phyloP scores from a whole-genome alignment of 2,113 vertebrate genomes.

The Dasyurus viverrinus region DNA sequence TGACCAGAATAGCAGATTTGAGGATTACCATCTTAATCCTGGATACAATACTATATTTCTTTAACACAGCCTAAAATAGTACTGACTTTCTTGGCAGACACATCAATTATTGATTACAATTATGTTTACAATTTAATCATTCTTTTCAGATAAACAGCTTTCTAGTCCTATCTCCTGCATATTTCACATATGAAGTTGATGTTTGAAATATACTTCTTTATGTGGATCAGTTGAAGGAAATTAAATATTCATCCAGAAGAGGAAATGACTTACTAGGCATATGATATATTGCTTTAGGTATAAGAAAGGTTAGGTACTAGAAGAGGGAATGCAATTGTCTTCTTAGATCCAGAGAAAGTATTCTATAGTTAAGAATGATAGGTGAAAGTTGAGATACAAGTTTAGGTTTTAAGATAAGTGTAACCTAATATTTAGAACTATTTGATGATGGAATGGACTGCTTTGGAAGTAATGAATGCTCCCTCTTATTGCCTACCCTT shows the following conservation, averaged over 20 bases:
- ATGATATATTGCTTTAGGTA: neutral
- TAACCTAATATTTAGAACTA: neutral
- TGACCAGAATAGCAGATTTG: neutral
- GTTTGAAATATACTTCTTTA: neutral
- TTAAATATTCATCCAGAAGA: neutral
- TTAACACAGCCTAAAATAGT: neutral
- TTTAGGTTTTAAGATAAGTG: neutral
- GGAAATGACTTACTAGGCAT: neutral
- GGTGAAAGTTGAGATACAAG: neutral
- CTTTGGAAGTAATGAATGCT: neutral
- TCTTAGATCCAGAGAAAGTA: neutral
- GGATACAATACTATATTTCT: neutral
- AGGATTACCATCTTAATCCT: neutral
- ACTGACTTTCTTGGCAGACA: neutral
- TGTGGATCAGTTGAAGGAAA: neutral
- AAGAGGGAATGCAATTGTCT: neutral
- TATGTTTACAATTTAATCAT: neutral
- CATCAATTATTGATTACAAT: neutral
- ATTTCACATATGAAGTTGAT: neutral
- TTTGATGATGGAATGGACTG: neutral
- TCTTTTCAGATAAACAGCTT: neutral
- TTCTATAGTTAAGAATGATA: neutral
- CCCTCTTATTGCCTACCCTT: neutral
- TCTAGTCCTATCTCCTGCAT: neutral
- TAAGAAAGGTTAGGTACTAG: neutral